A percentile compares a stretch with the other conserved stretches of the same genome.
Evolutionary conservation across 2,113 vertebrate genomes (phyloP).

Genomic region (Ageneiosus marmoratus): DNA sequence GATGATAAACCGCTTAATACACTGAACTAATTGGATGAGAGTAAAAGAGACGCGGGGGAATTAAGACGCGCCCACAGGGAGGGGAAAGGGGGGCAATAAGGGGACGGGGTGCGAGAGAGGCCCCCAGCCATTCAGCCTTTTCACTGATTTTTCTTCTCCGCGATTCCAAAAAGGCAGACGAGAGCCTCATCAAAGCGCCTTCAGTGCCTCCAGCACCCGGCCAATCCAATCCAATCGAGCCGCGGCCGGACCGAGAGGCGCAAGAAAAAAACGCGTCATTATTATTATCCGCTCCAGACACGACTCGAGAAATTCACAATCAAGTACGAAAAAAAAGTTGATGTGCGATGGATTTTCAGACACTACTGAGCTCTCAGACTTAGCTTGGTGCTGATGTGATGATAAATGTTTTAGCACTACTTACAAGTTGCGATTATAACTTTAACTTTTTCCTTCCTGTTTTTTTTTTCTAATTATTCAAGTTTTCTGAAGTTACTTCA

Average conservation of each 20-base stretch:
- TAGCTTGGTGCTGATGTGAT: neutral
- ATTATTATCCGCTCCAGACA: neutral
- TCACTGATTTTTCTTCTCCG: slow-evolving; percentile 75
- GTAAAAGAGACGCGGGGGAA: slow-evolving; percentile 97
- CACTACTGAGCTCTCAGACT: too few relatives aligned
- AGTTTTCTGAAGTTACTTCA: slow-evolving; percentile 1
- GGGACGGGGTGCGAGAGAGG: slow-evolving; percentile 76
- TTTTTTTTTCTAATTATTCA: neutral
- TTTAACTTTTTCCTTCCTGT: neutral
- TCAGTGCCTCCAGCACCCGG: slow-evolving; percentile 65
- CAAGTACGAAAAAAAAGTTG: slow-evolving; percentile 8
- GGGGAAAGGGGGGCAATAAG: neutral
- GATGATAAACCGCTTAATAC: slow-evolving; percentile 99
- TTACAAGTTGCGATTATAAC: neutral
- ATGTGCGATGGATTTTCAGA: neutral
- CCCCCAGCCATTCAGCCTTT: slow-evolving; percentile 80
- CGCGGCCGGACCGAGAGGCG: slow-evolving; percentile 65
- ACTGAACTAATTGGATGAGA: slow-evolving; percentile 99
- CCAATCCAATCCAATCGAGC: slow-evolving; percentile 50
- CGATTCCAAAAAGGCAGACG: slow-evolving; percentile 78
- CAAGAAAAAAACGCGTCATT: neutral
- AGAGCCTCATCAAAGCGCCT: slow-evolving; percentile 92
- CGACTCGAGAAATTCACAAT: slow-evolving; percentile 15
- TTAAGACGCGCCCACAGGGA: slow-evolving; percentile 90
- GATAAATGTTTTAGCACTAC: neutral